Conservation (phyloP, 2,888 invertebrate genomes). For the Cryptus viduatorius region DNA sequence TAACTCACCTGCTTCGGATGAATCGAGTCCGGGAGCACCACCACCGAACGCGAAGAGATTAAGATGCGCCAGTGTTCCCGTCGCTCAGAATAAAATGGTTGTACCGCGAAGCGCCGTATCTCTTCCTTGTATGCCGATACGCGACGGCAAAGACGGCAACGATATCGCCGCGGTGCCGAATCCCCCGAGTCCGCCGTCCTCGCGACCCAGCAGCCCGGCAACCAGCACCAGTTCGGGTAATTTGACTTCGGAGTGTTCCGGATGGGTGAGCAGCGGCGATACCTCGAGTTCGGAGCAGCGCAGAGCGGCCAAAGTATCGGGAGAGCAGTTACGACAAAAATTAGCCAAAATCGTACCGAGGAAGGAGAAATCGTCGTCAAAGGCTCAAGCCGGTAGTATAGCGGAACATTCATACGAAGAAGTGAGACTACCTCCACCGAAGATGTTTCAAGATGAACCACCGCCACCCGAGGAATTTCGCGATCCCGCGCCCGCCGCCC, state of each 20-base stretch:
- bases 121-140: conserved; percentile 82
- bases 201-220: conserved; percentile 80
- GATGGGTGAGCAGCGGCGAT: conserved; percentile 93
- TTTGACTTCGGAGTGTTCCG: conserved; percentile 92
- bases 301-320: conserved; percentile 82
- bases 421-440: conserved; percentile 91
- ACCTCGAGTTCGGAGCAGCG: conserved; percentile 83
- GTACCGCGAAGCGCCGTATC: conserved; percentile 83
- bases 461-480: conserved; percentile 91
- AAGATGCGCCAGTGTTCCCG: conserved; percentile 83
- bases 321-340: conserved; percentile 89
- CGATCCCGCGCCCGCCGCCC: conserved; percentile 84
- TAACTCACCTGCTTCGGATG: conserved; percentile 74
- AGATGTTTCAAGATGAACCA: conserved; percentile 93
- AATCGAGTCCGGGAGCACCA: conserved; percentile 74
- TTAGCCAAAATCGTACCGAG: conserved; percentile 74
- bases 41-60: conserved; percentile 77
- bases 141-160: conserved; percentile 81
- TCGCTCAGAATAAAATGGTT: conserved; percentile 81
- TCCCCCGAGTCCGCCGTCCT: conserved; percentile 80
- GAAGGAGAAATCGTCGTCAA: conserved; percentile 71
- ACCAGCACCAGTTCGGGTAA: conserved; percentile 88
- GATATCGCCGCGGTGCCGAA: conserved; percentile 77
- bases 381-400: conserved; percentile 54
- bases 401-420: conserved; percentile 90